phyloP scores from a whole-genome alignment of 2,888 invertebrate species.

The Patella pellucida region DNA sequence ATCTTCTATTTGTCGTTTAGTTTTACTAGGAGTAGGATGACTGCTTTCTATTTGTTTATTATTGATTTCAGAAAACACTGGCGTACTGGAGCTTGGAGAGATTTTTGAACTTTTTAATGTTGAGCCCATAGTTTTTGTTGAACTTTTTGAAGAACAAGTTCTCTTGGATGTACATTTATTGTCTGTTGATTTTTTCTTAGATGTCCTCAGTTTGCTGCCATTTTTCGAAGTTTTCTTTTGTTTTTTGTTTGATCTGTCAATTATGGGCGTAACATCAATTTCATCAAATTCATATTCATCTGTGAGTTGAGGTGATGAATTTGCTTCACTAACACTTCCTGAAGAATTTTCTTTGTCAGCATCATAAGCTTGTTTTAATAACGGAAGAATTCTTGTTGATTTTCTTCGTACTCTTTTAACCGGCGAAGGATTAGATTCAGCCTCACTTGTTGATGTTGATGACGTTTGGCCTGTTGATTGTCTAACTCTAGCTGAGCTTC shows the following conservation, averaged over 20 bases:
- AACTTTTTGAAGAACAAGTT: too few species aligned
- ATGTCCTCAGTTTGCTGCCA: neutral
- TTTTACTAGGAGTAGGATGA: too few species aligned
- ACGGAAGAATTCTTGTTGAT: neutral
- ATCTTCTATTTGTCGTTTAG: neutral
- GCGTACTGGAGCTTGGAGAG: neutral
- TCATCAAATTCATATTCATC: slow-evolving; percentile 24
- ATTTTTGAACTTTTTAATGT: neutral
- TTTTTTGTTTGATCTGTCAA: slow-evolving; percentile 14
- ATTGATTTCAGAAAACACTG: neutral
- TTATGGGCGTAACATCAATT: slow-evolving; percentile 3
- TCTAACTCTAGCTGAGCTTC: too few species aligned
- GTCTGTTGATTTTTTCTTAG: neutral
- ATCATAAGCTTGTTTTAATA: slow-evolving; percentile 16
- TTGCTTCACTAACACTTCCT: slow-evolving; percentile 5
- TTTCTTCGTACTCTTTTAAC: too few species aligned
- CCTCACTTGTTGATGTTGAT: too few species aligned
- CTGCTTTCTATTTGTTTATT: neutral
- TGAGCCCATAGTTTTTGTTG: too few species aligned
- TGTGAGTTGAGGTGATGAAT: neutral
- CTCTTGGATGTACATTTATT: neutral
- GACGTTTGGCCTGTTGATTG: too few species aligned
- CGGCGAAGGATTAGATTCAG: too few species aligned
- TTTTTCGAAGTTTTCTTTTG: neutral
- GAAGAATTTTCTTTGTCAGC: slow-evolving; percentile 20